A percentile compares a stretch with the other conserved stretches of the same genome.
These are phyloP conservation scores for Brachyhypopomus gauderio DNA, from an alignment of 2,113 vertebrate genomes.

Conservation along the genomic window DNA sequence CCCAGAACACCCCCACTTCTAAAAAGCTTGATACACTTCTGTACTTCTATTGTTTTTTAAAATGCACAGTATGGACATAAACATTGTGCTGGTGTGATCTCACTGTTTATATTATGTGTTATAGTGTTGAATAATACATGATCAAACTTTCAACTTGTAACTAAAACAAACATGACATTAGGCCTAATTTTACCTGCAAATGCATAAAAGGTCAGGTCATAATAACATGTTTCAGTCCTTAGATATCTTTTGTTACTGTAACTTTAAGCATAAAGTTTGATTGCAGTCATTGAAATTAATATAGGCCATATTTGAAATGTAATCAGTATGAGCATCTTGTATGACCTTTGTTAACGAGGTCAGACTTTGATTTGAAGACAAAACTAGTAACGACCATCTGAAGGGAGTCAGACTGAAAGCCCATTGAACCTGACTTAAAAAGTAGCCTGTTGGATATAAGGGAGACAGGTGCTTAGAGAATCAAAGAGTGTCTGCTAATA, in stretches of 20 bases:
- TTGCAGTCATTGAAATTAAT: neutral
- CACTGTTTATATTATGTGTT: no score
- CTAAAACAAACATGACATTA: neutral
- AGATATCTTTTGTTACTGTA: neutral
- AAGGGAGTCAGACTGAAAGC: neutral
- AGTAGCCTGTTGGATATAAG: neutral
- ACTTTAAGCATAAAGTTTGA: no score
- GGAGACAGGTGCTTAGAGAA: neutral
- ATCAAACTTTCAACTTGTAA: neutral
- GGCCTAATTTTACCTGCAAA: neutral
- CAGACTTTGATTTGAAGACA: neutral
- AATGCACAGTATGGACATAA: no score
- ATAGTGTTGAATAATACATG: no score
- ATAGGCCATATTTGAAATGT: neutral
- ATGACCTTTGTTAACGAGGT: constrained; percentile 10
- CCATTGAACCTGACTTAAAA: neutral
- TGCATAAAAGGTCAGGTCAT: neutral
- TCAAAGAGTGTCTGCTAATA: constrained; percentile 20
- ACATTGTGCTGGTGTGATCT: no score
- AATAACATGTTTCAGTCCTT: neutral
- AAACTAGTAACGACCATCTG: neutral
- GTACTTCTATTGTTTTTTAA: no score
- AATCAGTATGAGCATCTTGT: neutral
- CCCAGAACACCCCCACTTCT: no score
- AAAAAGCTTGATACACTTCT: no score